phyloP scores from a whole-genome alignment of 1,140 invertebrate genomes.

The Dendroctonus valens region DNA sequence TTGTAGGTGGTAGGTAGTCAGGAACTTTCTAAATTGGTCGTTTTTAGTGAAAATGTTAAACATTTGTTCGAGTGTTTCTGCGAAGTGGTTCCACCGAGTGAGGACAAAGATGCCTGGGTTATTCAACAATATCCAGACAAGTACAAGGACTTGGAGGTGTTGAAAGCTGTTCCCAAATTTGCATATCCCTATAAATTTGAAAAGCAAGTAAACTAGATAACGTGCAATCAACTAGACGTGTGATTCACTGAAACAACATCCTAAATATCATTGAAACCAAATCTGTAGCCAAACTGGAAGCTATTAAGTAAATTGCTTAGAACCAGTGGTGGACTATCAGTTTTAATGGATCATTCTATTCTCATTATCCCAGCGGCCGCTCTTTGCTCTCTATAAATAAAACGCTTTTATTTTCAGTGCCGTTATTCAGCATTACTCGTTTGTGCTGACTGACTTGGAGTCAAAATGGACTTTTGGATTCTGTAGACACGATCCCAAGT shows the following conservation, averaged over 20 bases:
- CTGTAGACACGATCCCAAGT: constrained; percentile 85
- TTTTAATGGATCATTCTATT: too few species aligned
- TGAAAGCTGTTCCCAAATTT: constrained; percentile 81
- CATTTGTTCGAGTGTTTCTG: constrained; percentile 82
- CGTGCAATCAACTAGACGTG: too few species aligned
- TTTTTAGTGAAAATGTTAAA: constrained; percentile 70
- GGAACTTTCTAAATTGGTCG: not conserved
- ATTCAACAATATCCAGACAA: constrained; percentile 73
- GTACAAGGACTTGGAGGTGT: constrained; percentile 72
- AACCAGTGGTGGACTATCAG: too few species aligned
- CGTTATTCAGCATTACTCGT: constrained; percentile 83
- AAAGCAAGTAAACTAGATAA: constrained; percentile 57
- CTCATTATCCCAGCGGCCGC: too few species aligned
- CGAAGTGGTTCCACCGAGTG: constrained; percentile 69
- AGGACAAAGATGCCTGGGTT: constrained; percentile 66
- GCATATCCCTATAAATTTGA: constrained; percentile 80
- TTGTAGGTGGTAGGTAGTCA: not conserved
- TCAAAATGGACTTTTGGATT: constrained; percentile 96
- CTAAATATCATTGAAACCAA: too few species aligned
- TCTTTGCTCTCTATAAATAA: too few species aligned
- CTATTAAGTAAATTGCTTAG: not conserved
- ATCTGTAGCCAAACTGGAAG: not conserved
- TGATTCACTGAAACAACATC: too few species aligned
- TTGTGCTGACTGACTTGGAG: constrained; percentile 89
- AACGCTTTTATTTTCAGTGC: constrained; percentile 55